Evolutionary conservation across 2,888 invertebrate species (phyloP), one percentile per base, ranked within the genome.

Genomic region (Tolmerus cingulatus): DNA sequence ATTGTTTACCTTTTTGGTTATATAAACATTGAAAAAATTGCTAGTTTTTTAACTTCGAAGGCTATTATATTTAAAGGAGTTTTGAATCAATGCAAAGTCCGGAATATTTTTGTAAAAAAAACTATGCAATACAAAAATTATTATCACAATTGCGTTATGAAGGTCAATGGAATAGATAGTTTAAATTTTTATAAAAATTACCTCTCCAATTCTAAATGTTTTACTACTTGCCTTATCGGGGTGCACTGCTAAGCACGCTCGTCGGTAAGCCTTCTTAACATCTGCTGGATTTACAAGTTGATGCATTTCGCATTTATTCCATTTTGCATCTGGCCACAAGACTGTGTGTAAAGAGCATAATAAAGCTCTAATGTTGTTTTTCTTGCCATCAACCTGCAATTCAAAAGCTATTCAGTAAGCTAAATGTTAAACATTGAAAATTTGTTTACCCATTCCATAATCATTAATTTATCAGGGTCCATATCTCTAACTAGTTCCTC

Each of bases 201-300:
- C 30, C 3, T 40, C 12, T 9, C 40, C 12, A 12, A 0, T 40
- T 40, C 12, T 40, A 37, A 0, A 37, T 12, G 1, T 40, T 40
- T 5, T 8, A 0, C 8, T 43, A 89, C 90, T 90, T 93, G 98
- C 98, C 95, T 99, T 99, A 92, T 99, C 99, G 0, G 99, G 99
- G 94, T 99, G 99, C 66, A 99, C 98, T 84, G 98, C 97, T 74
- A 99, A 94, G 90, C 99, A 99, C 8, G 99, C 99, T 92, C 96
- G 97, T 86, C 98, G 94, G 92, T 99, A 99, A 90, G 96, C 95
- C 91, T 98, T 98, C 93, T 99, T 99, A 86, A 99, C 99, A 93
- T 99, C 98, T 0, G 96, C 95, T 2, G 98, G 94, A 0, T 97
- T 95, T 34, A 99, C 97, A 66, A 99, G 94, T 90, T 98, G 97